These are phyloP conservation scores for Aythya baeri DNA, from an alignment of 2,113 vertebrate genomes.

Conservation along the genomic window DNA sequence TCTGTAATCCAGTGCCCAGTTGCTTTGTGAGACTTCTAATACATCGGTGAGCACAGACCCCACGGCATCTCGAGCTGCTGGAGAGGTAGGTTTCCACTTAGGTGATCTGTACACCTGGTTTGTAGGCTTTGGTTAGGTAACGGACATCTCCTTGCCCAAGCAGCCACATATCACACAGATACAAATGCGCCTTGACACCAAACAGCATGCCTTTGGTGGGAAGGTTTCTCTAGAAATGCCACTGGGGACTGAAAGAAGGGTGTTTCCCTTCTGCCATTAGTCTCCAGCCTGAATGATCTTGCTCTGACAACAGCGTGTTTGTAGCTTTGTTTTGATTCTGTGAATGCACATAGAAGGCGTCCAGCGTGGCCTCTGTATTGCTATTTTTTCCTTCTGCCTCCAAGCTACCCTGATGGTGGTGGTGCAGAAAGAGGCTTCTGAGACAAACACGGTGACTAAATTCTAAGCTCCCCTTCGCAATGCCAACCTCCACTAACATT, in stretches of 20 bases:
- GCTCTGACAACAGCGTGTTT: not conserved
- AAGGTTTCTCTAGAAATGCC: constrained; percentile 33
- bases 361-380: fast-evolving
- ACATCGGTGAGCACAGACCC: not conserved
- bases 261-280: not conserved
- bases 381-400: not conserved
- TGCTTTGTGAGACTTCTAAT: not conserved
- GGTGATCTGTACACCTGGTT: not conserved
- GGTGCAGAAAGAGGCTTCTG: not conserved
- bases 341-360: not conserved
- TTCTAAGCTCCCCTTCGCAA: not conserved
- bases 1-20: not conserved
- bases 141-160: not conserved
- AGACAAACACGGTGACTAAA: not conserved
- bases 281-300: not conserved
- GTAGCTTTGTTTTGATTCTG: not conserved
- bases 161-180: not conserved
- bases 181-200: not conserved
- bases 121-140: not conserved
- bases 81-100: not conserved
- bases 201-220: not conserved
- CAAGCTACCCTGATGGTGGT: not conserved
- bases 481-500: not conserved
- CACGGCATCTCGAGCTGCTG: fast-evolving
- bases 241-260: not conserved